Evolutionary conservation across 2,888 invertebrate genomes (phyloP), one percentile per base, ranked within the genome.

Genomic region (Abscondita cerata): DNA sequence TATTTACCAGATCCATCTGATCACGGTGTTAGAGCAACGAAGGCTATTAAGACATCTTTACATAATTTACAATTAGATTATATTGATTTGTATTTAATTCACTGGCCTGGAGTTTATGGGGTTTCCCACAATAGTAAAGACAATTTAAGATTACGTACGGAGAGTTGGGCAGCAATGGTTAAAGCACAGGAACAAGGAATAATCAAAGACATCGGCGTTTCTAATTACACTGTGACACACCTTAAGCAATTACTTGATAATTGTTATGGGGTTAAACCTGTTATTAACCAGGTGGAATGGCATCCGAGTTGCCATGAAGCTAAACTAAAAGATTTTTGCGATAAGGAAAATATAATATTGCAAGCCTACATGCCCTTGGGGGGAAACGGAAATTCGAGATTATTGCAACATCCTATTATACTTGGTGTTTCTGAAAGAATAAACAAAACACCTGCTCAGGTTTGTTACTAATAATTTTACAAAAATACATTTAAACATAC

Each of bases 321-420:
- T 1, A 86, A 87, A 18, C 77, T 94, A 20, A 78, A 87, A 5
- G 75, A 85, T 2, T 87, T 85, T 68, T 93, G 93, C 73, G 80
- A 81, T 20, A 75, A 84, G 18, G 81, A 89, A 66, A 83, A 83
- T 0, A 91, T 94, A 59, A 81, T 88, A 44, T 76, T 93, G 16
- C 93, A 94, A 81, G 93, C 93, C 0, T 93, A 93, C 77, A 89
- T 89, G 20, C 89, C 92, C 0, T 80, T 93, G 18, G 93, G 92
- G 6, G 87, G 88, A 1, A 80, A 82, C 8, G 77, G 81, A 34
- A 82, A 83, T 61, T 77, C 72, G 8, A 76, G 78, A 19, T 79
- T 93, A 33, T 72, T 90, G 9, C 75, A 80, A n/a, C 85, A 91
- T 72, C 79, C 85, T 0, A 76, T 78, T 1, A 85, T 94, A 1